Percentiles rank a stretch among this genome's conserved stretches.
phyloP scores from a whole-genome alignment of 1,140 invertebrate genomes.

The Pachyrhynchus sulphureomaculatus region DNA sequence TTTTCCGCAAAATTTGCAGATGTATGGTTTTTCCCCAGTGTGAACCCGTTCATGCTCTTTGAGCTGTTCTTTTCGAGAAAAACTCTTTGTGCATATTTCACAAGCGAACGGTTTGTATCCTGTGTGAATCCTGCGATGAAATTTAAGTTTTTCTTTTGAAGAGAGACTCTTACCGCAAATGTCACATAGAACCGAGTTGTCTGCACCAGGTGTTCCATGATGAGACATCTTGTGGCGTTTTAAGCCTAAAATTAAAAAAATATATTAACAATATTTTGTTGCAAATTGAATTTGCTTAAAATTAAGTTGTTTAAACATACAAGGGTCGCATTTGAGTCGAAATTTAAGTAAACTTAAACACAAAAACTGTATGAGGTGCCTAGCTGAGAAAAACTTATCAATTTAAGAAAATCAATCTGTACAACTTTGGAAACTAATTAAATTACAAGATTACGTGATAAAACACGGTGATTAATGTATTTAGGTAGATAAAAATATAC shows the following conservation, averaged over 20 bases:
- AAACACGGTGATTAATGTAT: too few relatives aligned
- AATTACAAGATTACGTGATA: too few relatives aligned
- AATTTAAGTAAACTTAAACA: too few relatives aligned
- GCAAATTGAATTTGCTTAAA: too few relatives aligned
- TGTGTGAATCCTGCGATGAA: slow-evolving; percentile 69
- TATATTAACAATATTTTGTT: too few relatives aligned
- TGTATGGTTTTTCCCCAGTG: slow-evolving; percentile 66
- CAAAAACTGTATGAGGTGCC: too few relatives aligned
- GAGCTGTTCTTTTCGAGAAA: slow-evolving; percentile 64
- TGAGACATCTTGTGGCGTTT: slow-evolving; percentile 46
- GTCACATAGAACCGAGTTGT: slow-evolving; percentile 59
- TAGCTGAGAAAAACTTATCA: too few relatives aligned
- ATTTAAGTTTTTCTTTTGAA: slow-evolving; percentile 68
- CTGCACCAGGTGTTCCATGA: slow-evolving; percentile 39
- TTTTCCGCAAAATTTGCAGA: slow-evolving; percentile 70
- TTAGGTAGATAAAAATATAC: too few relatives aligned
- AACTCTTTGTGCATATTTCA: slow-evolving; percentile 65
- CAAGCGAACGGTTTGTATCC: slow-evolving; percentile 74
- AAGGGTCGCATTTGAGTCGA: too few relatives aligned
- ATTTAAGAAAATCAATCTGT: too few relatives aligned
- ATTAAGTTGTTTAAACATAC: too few relatives aligned
- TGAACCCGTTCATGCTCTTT: slow-evolving; percentile 64
- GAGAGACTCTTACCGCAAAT: slow-evolving; percentile 79
- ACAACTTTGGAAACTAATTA: too few relatives aligned
- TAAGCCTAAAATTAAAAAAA: slow-evolving; percentile 26